Base-by-base conservation (phyloP, 2,888 invertebrate species). In the Tubulanus polymorphus region DNA sequence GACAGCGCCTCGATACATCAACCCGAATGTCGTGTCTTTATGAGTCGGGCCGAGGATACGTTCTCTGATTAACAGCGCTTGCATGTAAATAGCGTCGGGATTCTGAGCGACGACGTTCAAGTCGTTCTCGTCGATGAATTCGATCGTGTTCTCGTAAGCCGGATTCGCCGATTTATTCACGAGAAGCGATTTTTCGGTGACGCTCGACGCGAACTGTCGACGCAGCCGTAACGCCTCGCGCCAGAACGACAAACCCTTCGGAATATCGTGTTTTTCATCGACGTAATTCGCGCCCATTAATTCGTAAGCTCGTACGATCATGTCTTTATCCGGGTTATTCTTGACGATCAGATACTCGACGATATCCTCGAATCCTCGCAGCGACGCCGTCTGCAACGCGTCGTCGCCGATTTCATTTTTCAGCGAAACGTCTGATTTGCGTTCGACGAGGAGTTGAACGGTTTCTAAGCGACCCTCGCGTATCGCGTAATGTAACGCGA, bases 401-500 rank as follows among this genome's bases (percentile, higher is more conserved):
- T 93, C 92, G 79, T 93, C 93, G 25, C 91, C 90, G 72, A 88
- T 88, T 65, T 89, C 84, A 65, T 90, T 90, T 61, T 83, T 83
- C 26, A 88, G 84, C 73, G 83, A 84, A 35, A 62, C 60, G 82
- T 90, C 86, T 1, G 93, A 92, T 59, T 89, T 89, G 79, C 87
- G 84, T 59, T 87, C 85, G 57, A 94, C 80, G 58, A 94, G 81
- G 62, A 93, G 81, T 68, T 88, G 87, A 48, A 90, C 90, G 2
- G 92, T 90, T 79, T 91, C 91, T 67, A 89, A 83, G 69, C 89
- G 73, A 55, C 83, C 82, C 67, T 83, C 83, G 57, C 81, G 75
- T 68, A 93, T 89, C n/a, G 93, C 91, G 82, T 94, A 93, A 82
- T 93, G 93, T 70, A 93, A 83, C 54, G 93, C 93, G 60, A 93